These are phyloP conservation scores for Crambe crambe DNA, from an alignment of 37 sponge, comb jelly and placozoan species.

Conservation along the genomic window DNA sequence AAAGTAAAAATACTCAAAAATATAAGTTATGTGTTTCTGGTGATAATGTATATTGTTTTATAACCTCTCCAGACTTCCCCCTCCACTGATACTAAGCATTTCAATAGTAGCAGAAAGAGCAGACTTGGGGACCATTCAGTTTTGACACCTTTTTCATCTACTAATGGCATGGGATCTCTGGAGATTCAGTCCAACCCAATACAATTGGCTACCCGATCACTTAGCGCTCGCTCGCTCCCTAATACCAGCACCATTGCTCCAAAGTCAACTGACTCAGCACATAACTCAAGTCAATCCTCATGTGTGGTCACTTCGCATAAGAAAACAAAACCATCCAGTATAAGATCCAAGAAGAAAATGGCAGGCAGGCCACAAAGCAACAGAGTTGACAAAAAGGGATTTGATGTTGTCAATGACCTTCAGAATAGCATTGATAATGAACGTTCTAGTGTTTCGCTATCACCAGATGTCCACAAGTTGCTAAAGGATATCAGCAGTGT, in stretches of 20 bases:
- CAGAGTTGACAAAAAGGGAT: background rate
- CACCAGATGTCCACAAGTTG: slow-evolving; percentile 20
- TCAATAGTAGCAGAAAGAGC: no score
- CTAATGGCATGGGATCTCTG: no score
- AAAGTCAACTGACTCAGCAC: no score
- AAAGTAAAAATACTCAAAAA: no score
- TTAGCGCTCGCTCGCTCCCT: slow-evolving; percentile 21
- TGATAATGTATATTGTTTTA: no score
- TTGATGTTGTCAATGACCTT: background rate
- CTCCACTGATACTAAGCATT: no score
- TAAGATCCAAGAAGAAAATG: background rate
- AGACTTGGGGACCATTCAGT: no score
- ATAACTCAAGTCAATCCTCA: background rate
- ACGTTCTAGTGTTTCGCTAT: background rate
- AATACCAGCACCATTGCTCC: background rate
- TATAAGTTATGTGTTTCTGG: no score
- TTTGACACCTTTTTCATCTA: no score
- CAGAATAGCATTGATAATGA: background rate
- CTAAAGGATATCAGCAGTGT: slow-evolving; percentile 6
- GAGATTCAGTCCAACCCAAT: slow-evolving; percentile 40
- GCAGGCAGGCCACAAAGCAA: no score
- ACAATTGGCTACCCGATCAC: slow-evolving; percentile 53
- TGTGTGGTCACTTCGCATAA: background rate
- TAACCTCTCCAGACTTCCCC: no score
- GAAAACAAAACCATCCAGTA: background rate